phyloP scores from a whole-genome alignment of 1,140 invertebrate species.

The Nasonia vitripennis region DNA sequence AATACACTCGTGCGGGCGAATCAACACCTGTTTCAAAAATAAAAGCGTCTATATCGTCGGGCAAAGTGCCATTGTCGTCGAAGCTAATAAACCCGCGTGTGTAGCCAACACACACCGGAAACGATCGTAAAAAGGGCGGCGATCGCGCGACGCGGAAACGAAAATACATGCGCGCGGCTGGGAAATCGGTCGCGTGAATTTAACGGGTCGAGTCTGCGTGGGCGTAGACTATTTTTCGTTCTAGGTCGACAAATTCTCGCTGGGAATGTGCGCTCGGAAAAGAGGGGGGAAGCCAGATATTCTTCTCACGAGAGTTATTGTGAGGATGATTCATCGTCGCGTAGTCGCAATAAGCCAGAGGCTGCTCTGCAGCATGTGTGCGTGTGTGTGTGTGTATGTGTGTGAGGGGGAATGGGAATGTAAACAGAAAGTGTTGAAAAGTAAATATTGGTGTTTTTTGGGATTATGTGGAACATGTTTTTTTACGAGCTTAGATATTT shows the following conservation, averaged over 20 bases:
- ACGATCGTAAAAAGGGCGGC: not conserved
- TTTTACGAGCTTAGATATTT: not conserved
- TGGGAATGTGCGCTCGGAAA: not conserved
- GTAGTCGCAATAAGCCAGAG: not conserved
- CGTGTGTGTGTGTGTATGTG: not conserved
- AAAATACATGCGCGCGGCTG: conserved; percentile 26
- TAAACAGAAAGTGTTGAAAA: conserved; percentile 19
- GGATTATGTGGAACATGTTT: not conserved
- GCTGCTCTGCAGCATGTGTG: not conserved
- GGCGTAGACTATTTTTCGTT: conserved; percentile 34
- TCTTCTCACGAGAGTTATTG: not conserved
- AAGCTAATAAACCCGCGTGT: conserved; percentile 13
- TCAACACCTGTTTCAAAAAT: conserved; percentile 24
- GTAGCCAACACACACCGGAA: conserved; percentile 18
- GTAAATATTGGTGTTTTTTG: conserved; percentile 11
- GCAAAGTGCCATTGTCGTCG: conserved; percentile 3
- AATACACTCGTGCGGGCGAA: not conserved
- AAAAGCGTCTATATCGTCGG: not conserved
- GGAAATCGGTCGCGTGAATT: conserved; percentile 14
- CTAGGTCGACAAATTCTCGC: conserved; percentile 22
- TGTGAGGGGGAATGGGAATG: not conserved
- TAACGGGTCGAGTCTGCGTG: not conserved
- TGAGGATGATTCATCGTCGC: not conserved
- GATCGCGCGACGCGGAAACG: conserved; percentile 3
- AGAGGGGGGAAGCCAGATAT: not conserved